Evolutionary conservation across 2,113 vertebrate genomes (phyloP).

Genomic region (Perca schrenkii): DNA sequence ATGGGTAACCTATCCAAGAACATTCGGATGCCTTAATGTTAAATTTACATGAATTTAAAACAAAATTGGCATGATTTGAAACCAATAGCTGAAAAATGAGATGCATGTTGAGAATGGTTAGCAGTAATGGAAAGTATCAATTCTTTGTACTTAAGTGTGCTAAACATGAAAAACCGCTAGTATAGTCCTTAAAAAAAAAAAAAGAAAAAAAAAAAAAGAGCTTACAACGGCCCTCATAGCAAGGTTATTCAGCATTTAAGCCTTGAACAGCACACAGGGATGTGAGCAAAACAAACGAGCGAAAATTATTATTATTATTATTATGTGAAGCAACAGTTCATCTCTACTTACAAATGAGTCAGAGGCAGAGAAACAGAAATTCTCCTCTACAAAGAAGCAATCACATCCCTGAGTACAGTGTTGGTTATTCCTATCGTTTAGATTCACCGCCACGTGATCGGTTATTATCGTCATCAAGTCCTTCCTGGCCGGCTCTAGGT

Average conservation of each 20-base stretch:
- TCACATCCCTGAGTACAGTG: constrained; percentile 76
- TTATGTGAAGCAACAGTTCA: constrained; percentile 41
- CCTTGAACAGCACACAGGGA: constrained; percentile 45
- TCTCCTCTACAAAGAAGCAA: constrained; percentile 53
- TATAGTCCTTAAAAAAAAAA: constrained; percentile 12
- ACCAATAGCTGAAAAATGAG: not conserved
- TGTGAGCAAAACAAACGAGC: constrained; percentile 53
- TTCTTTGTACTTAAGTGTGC: constrained; percentile 24
- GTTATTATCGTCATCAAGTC: not conserved
- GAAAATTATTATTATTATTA: constrained; percentile 20
- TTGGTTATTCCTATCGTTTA: constrained; percentile 47
- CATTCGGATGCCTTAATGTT: not conserved
- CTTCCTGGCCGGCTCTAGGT: constrained; percentile 2
- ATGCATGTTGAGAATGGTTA: not conserved
- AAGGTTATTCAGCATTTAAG: constrained; percentile 25
- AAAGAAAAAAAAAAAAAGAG: constrained; percentile 27
- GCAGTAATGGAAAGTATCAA: not conserved
- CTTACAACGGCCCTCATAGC: constrained; percentile 14
- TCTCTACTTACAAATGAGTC: constrained; percentile 70
- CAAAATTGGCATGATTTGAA: not conserved
- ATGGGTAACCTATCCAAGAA: not conserved
- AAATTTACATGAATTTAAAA: not conserved
- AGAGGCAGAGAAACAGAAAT: constrained; percentile 42
- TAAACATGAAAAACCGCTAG: constrained; percentile 42
- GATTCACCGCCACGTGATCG: constrained; percentile 29